Conservation (phyloP, 2,888 invertebrate species). For the Corythucha ciliata region DNA sequence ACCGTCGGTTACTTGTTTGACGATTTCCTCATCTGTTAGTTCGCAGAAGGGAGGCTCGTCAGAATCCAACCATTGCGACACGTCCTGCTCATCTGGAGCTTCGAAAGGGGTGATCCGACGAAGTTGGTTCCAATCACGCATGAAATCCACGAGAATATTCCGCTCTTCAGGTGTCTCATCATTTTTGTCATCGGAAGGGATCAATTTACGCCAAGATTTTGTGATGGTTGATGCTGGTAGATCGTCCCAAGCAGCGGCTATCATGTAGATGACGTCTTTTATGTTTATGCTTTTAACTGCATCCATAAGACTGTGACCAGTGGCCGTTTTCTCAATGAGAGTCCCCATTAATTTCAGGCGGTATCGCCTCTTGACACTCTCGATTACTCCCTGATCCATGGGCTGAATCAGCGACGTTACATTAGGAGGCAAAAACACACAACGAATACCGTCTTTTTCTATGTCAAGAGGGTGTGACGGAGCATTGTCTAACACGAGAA, state of each 20-base stretch:
- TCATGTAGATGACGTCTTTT: slow-evolving; percentile 17
- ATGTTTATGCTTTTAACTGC: slow-evolving; percentile 25
- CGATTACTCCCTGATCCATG: slow-evolving; percentile 34
- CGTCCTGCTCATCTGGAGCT: too few species aligned
- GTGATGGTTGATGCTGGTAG: slow-evolving; percentile 24
- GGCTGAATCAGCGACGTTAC: slow-evolving; percentile 31
- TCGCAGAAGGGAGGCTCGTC: too few species aligned
- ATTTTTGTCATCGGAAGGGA: too few species aligned
- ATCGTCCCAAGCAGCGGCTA: slow-evolving; percentile 26
- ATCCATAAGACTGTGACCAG: background rate
- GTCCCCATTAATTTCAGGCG: slow-evolving; percentile 26
- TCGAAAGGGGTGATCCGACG: too few species aligned
- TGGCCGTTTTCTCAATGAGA: slow-evolving; percentile 3
- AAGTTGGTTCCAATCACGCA: too few species aligned
- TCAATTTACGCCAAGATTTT: slow-evolving; percentile 30
- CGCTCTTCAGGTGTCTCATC: too few species aligned
- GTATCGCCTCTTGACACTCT: slow-evolving; percentile 33
- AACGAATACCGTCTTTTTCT: background rate
- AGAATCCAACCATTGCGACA: too few species aligned
- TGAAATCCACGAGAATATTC: too few species aligned
- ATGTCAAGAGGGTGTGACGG: slow-evolving; percentile 19
- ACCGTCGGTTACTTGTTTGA: too few species aligned
- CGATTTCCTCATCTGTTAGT: too few species aligned
- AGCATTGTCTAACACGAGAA: slow-evolving; percentile 26
- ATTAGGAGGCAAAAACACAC: slow-evolving; percentile 29